Conservation (phyloP, 2,113 vertebrate genomes). For the Cinclus mexicanus region DNA sequence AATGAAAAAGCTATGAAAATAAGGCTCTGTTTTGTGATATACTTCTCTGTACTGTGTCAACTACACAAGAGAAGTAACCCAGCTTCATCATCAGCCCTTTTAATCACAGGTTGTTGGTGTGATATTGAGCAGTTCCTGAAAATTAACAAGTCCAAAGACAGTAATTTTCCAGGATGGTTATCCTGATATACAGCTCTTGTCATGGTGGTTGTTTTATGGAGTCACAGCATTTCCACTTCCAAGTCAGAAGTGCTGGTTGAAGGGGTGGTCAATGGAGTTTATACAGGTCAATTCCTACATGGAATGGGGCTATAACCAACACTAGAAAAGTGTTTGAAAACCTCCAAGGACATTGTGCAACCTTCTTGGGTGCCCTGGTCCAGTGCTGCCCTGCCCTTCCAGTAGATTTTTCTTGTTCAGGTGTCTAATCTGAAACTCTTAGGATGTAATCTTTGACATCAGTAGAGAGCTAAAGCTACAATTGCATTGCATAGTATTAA, state of each 20-base stretch:
- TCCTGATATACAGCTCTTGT: neutral
- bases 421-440: neutral
- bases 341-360: neutral
- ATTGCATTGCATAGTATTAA: neutral
- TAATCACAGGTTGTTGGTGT: neutral
- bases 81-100: neutral
- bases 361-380: neutral
- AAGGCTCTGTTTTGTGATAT: neutral
- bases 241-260: neutral
- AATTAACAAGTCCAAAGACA: neutral
- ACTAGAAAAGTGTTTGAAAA: neutral
- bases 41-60: neutral
- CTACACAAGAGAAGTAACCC: neutral
- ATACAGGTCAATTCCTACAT: neutral
- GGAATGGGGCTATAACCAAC: neutral
- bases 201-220: neutral
- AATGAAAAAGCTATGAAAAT: neutral
- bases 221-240: neutral
- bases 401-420: neutral
- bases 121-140: neutral
- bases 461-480: neutral
- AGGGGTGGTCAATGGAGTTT: neutral
- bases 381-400: neutral
- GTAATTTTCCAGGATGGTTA: neutral
- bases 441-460: neutral